These are phyloP conservation scores for Cremastinae sp. DNA, from an alignment of 2,888 invertebrate genomes.

Conservation along the genomic window DNA sequence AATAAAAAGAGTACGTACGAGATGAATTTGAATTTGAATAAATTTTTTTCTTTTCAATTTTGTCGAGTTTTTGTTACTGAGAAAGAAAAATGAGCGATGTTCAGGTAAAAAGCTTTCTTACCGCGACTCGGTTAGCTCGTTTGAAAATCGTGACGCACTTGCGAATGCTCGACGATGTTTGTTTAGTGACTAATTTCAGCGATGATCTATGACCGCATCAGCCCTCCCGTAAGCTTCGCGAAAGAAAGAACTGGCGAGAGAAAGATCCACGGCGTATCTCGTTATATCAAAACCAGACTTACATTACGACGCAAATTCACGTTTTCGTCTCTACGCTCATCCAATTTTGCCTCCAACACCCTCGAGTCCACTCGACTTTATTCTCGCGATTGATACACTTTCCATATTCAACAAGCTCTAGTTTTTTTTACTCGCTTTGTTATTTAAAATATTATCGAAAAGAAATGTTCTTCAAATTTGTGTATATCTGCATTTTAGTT, in stretches of 20 bases:
- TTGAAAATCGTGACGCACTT: conserved; percentile 39
- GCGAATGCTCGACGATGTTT: conserved; percentile 50
- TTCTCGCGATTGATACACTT: no score
- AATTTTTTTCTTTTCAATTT: not conserved
- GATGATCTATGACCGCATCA: conserved; percentile 49
- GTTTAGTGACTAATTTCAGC: conserved; percentile 55
- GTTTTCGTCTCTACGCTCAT: conserved; percentile 31
- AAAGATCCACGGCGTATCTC: conserved; percentile 24
- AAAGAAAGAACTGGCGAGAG: conserved; percentile 14
- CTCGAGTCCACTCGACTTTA: no score
- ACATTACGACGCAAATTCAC: conserved; percentile 38
- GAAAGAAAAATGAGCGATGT: not conserved
- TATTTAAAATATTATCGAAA: no score
- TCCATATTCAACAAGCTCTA: no score
- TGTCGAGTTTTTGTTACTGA: not conserved
- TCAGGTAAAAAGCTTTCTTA: not conserved
- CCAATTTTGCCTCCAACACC: not conserved
- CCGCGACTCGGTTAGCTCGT: conserved; percentile 12
- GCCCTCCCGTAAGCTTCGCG: not conserved
- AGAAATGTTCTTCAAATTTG: no score
- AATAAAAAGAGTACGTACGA: not conserved
- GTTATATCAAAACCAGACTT: conserved; percentile 12
- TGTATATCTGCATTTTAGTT: no score
- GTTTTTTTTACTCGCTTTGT: no score
- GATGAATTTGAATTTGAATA: no score